Evolutionary conservation across 2,797 vertebrate genomes (phyloP).

Genomic region (Coreius guichenoti): DNA sequence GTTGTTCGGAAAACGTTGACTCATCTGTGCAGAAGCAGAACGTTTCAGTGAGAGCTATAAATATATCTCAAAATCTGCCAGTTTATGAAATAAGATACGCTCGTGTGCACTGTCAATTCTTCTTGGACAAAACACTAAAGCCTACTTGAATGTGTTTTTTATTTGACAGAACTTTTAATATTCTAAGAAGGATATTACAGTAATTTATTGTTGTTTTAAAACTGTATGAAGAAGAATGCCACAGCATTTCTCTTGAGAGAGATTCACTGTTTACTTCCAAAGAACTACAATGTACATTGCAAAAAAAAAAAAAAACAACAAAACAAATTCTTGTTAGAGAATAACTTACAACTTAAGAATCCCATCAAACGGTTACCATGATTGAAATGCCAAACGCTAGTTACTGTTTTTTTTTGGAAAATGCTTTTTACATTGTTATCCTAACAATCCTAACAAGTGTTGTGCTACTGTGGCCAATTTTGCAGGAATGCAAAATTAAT

Average conservation of each 20-base stretch:
- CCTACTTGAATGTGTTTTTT: constrained; percentile 28
- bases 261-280: constrained; percentile 17
- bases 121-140: constrained; percentile 26
- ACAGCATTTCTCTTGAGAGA: neutral
- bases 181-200: neutral
- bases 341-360: neutral
- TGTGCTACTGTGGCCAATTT: neutral
- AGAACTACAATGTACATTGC: constrained; percentile 2
- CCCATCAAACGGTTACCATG: neutral
- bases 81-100: constrained; percentile 13
- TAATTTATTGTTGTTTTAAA: neutral
- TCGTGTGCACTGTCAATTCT: neutral
- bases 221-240: neutral
- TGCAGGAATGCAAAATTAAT: neutral
- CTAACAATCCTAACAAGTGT: no score
- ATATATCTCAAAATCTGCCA: constrained; percentile 2
- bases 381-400: neutral
- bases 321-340: neutral
- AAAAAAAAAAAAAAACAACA: neutral
- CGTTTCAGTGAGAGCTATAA: neutral
- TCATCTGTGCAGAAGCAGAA: neutral
- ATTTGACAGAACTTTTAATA: neutral
- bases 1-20: constrained; percentile 11
- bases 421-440: neutral
- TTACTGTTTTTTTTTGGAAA: neutral